Base-by-base conservation (phyloP, 2,797 vertebrate genomes). In the Galagoides demidoff region DNA sequence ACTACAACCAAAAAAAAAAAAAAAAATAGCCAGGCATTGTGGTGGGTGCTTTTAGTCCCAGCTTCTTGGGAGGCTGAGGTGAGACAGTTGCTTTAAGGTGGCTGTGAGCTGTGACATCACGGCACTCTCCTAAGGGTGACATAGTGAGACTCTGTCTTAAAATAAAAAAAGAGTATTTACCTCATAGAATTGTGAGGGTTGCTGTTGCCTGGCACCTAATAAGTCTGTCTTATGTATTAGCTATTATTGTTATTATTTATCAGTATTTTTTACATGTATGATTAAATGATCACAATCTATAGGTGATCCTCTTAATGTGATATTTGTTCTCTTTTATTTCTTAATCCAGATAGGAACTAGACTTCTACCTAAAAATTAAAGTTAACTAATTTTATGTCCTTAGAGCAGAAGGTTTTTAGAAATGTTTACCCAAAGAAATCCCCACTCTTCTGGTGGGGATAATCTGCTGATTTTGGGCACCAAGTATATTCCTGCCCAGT, bases 341-440 rank as follows among this genome's bases (percentile, higher is more conserved):
- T 57, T 78, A 90, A 70, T 74, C 31, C 63, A 34, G 61, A n/a
- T 7, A 86, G 70, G 49, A 90, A 90, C 10, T 92, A 89, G 39
- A 76, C 37, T 20, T 61, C 22, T 90, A 43, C 20, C 68, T 94
- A 77, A 82, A 94, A 76, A 77, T 77, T 81, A 64, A 74, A 63
- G 34, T 90, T 77, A 16, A 16, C 34, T 77, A 25, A 66, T 84
- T 89, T 92, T 77, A n/a, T 63, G 7, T 91, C 31, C n/a, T 76
- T 84, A 49, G 49, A 81, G 22, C 59, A 70, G 64, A 19, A 85
- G 61, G 25, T 92, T 95, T 88, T 66, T 31, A 95, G 5, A 64
- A 9, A 55, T 95, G 37, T 93, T 92, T 82, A 88, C 20, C 89
- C 25, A 86, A 39, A 88, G 68, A 97, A 96, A 70, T 43, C 22